Percentiles rank a stretch among this genome's conserved stretches.
Conservation (phyloP, 2,888 invertebrate species). For the Perithous albicinctus region DNA sequence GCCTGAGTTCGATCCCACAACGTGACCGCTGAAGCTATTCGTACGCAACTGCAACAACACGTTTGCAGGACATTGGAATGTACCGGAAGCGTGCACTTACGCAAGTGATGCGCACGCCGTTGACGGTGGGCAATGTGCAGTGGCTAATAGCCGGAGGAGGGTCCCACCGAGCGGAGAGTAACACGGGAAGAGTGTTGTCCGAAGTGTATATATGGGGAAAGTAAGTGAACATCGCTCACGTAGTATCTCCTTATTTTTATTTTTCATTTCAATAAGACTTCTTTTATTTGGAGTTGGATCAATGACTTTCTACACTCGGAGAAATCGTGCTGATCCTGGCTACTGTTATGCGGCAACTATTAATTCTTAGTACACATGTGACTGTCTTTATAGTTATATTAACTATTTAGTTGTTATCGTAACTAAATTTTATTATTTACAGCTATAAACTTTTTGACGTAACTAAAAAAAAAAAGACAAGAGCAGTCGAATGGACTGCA, state of each 20-base stretch:
- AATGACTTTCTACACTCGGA: slow-evolving; percentile 2
- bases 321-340: too few relatives aligned
- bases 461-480: too few relatives aligned
- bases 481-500: too few relatives aligned
- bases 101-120: slow-evolving; percentile 66
- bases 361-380: too few relatives aligned
- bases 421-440: too few relatives aligned
- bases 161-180: slow-evolving; percentile 41
- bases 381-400: too few relatives aligned
- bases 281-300: not conserved
- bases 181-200: slow-evolving; percentile 25
- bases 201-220: not conserved
- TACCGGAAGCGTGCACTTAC: slow-evolving; percentile 68
- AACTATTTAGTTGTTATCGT: too few relatives aligned
- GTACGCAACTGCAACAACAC: slow-evolving; percentile 54
- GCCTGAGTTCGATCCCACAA: slow-evolving; percentile 42
- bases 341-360: too few relatives aligned
- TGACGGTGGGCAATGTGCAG: slow-evolving; percentile 61
- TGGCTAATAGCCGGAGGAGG: slow-evolving; percentile 50
- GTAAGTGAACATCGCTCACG: slow-evolving; percentile 8
- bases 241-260: slow-evolving; percentile 3
- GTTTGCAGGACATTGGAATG: slow-evolving; percentile 66
- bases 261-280: not conserved
- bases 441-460: too few relatives aligned
- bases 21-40: slow-evolving; percentile 7